Base-by-base conservation (phyloP, 2,797 vertebrate species). In the Gymnodraco acuticeps region DNA sequence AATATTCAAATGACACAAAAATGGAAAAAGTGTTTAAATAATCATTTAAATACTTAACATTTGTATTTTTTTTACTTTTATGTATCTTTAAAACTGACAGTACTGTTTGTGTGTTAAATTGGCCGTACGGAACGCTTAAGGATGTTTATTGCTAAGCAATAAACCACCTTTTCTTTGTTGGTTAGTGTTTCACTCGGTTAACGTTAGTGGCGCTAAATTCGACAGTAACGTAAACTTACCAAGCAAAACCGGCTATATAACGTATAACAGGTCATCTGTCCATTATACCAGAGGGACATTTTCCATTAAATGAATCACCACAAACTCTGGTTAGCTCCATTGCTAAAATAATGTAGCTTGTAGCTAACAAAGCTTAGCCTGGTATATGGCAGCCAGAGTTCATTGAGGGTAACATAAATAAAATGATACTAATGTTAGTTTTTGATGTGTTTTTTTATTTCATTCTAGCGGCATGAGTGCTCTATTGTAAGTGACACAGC, bases 81-180 rank as follows among this genome's bases (percentile, higher is more conserved):
- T 5, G 2, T 10, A 14, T 43, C 23, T 53, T 48, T 3, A 48
- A 15, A 3, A 8, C 4, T 58, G 20, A 0, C 41, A 54, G 7
- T 5, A 1, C 8, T 5, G 9, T 41, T 16, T 16, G 14, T 27
- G 6, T 11, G 23, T 66, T 67, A 52, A 13, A 61, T 68, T 48
- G 3, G 2, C 5, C 3, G 2, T 58, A 47, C 23, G 43, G 38
- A 70, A 64, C 54, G 42, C 59, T 78, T 60, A 52, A 4, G 33
- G 10, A 46, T 66, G 64, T 58, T 75, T 54, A 78, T 31, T 14
- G 55, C 56, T 87, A 53, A 78, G 59, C 78, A 67, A 67, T 3
- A 71, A 71, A 41, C 41, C 79, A 71, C 38, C 2, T 80, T 91
- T 87, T 90, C 87, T 93, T 93, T 90, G 88, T 87, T 91, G 76